Conservation (phyloP, 2,888 invertebrate species). For the Lottia gigantea region DNA sequence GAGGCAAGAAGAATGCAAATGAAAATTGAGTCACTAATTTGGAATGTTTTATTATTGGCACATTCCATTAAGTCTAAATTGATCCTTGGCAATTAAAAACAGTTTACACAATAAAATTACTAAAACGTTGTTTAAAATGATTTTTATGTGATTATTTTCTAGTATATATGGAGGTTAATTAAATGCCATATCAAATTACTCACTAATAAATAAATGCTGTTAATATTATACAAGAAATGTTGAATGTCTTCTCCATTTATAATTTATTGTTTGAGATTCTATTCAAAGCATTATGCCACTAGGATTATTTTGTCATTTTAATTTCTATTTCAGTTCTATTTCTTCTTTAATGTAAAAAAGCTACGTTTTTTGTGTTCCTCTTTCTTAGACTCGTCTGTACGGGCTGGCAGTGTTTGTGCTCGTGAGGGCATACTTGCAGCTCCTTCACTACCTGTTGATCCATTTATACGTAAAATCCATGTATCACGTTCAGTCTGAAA, state of each 20-base stretch:
- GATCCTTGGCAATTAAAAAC: not conserved
- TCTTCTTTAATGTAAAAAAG: slow-evolving; percentile 99
- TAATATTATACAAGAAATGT: too few species aligned
- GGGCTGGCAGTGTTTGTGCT: slow-evolving; percentile 92
- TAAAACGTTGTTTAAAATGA: not conserved
- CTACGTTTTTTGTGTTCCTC: slow-evolving; percentile 94
- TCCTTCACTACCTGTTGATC: slow-evolving; percentile 75
- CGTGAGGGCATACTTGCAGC: slow-evolving; percentile 73
- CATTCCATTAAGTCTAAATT: too few species aligned
- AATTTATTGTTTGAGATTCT: slow-evolving; percentile 18
- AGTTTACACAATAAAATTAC: not conserved
- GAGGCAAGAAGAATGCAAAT: slow-evolving; percentile 6
- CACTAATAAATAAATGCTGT: too few species aligned
- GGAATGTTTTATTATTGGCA: too few species aligned
- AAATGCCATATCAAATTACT: too few species aligned
- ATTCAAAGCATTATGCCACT: slow-evolving; percentile 21
- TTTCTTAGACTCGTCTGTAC: slow-evolving; percentile 72
- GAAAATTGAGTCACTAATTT: not conserved
- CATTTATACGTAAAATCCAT: slow-evolving; percentile 89
- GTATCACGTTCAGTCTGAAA: slow-evolving; percentile 86
- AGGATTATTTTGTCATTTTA: not conserved
- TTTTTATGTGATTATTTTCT: too few species aligned
- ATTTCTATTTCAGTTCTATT: slow-evolving; percentile 69
- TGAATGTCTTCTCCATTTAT: too few species aligned
- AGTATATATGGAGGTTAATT: too few species aligned